Base-by-base conservation (phyloP, 2,113 vertebrate species). In the Rissa tridactyla region DNA sequence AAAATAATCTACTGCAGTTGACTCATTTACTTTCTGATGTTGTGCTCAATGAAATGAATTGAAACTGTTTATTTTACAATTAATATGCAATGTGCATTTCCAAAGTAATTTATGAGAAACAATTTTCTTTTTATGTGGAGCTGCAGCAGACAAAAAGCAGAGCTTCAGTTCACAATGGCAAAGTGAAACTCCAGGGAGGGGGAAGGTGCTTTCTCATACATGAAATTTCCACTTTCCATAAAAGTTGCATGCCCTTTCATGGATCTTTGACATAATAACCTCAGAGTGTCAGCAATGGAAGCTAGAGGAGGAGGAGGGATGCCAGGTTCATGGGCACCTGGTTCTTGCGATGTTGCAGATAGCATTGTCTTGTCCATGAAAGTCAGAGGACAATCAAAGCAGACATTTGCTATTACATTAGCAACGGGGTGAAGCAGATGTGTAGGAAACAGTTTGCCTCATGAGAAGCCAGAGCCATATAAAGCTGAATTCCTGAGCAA, bases 21-120 rank as follows among this genome's bases (percentile, higher is more conserved):
- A 83, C 92, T 97, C 95, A 96, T 97, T 96, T 97, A 96, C 86
- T 95, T 97, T 96, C 94, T 91, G 88, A 92, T 93, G 92, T 93
- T n/a, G n/a, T n/a, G 94, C 91, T 97, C 96, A 97, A 92, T 96
- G 88, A 95, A 97, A 96, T 96, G 95, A 96, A 97, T 96, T 96
- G 93, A 94, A 96, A 92, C 91, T 95, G 94, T 96, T 96, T 96
- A 88, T 95, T 96, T 96, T 96, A 94, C 94, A 96, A 95, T 96
- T 96, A 97, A 93, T 77, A 95, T 95, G 90, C 95, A 88, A 91
- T 94, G 92, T 78, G 94, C 88, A 93, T 94, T 96, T 94, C 90
- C 8, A 9, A 94, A 95, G 86, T 96, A 97, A 96, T 96, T 97
- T 96, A 96, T 96, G 96, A 95, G 90, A 95, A 96, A 93, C 88